A percentile compares a stretch with the other conserved stretches of the same genome.
phyloP scores from a whole-genome alignment of 2,797 vertebrate genomes.

The Diglossa cyanea region DNA sequence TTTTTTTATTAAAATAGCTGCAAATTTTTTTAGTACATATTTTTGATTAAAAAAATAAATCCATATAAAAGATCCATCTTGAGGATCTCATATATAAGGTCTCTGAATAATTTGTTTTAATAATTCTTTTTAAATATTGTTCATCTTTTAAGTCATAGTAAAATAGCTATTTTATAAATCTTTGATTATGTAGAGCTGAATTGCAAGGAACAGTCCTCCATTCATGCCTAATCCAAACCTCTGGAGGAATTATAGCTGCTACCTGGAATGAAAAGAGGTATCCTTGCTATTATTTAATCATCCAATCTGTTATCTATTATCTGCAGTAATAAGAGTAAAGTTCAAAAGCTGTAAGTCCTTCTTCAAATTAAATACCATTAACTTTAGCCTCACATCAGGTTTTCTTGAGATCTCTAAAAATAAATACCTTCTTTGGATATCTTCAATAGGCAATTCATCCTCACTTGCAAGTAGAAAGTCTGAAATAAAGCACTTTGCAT shows the following conservation, averaged over 20 bases:
- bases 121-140: not conserved
- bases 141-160: not conserved
- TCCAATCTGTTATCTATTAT: not conserved
- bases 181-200: not conserved
- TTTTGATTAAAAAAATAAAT: not conserved
- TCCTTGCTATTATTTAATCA: constrained; percentile 23
- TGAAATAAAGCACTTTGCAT: not conserved
- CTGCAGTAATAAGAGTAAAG: constrained; percentile 11
- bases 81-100: not conserved
- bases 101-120: not conserved
- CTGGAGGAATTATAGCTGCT: not conserved
- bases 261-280: not conserved
- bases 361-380: constrained; percentile 32
- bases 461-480: not conserved
- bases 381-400: not conserved
- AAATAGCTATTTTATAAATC: not conserved
- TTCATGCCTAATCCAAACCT: not conserved
- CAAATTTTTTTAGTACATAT: not conserved
- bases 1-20: not conserved
- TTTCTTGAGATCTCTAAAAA: constrained; percentile 16
- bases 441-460: not conserved
- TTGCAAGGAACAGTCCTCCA: not conserved
- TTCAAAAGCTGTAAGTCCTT: constrained; percentile 2
- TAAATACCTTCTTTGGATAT: not conserved
- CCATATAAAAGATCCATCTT: not conserved